Percentiles rank a stretch among this genome's conserved stretches.
Conservation (phyloP, 1,140 invertebrate species). For the Pseudobourletiella spinata region DNA sequence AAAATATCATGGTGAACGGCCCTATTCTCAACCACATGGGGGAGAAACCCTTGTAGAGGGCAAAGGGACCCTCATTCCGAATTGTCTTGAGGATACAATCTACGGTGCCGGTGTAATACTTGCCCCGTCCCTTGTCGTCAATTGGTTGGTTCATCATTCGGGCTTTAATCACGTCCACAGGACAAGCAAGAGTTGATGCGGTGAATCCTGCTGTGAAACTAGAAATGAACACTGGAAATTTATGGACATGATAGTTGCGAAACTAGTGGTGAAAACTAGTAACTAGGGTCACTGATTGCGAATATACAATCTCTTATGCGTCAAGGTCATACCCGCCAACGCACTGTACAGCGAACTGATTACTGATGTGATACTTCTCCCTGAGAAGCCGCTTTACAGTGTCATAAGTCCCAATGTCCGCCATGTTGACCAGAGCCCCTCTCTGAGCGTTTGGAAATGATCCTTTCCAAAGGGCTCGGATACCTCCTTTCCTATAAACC, state of each 20-base stretch:
- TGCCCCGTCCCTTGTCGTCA: constrained; percentile 43
- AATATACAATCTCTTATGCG: no score
- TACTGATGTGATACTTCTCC: no score
- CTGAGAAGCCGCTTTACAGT: neutral
- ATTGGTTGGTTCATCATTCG: constrained; percentile 56
- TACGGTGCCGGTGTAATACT: constrained; percentile 49
- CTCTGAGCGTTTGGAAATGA: neutral
- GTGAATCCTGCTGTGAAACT: constrained; percentile 9
- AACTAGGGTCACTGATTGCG: no score
- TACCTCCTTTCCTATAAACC: neutral
- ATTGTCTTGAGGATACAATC: constrained; percentile 43
- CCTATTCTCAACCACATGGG: constrained; percentile 51
- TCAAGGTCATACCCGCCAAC: no score
- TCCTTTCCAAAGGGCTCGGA: neutral
- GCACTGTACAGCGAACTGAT: no score
- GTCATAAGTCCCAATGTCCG: neutral
- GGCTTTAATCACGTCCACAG: constrained; percentile 56
- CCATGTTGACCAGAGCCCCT: neutral
- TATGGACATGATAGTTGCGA: no score
- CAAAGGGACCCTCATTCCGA: constrained; percentile 50
- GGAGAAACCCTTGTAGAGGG: constrained; percentile 53
- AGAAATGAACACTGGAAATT: no score
- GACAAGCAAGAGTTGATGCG: constrained; percentile 45
- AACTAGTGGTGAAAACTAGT: no score
- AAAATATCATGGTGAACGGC: constrained; percentile 54